These are phyloP conservation scores for Megalopta genalis DNA, from an alignment of 1,140 invertebrate species.

Conservation along the genomic window DNA sequence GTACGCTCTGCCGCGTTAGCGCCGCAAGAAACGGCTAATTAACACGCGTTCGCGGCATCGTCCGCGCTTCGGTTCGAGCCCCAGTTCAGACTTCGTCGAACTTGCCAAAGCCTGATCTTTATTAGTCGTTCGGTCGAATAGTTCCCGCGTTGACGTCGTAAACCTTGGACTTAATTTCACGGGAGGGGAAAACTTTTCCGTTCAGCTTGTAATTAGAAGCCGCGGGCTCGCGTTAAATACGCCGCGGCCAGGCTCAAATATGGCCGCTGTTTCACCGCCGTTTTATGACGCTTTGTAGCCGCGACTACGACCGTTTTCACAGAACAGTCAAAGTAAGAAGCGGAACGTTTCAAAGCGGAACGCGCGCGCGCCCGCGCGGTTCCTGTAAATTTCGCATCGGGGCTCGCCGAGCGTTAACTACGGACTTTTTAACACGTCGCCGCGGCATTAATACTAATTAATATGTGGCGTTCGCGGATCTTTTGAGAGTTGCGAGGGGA, in stretches of 20 bases:
- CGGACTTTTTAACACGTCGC: no score
- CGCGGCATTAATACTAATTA: no score
- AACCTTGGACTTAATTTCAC: slow-evolving; percentile 41
- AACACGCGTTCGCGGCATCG: background rate
- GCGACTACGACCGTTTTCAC: no score
- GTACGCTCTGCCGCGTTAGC: no score
- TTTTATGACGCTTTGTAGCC: background rate
- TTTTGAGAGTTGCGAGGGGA: no score
- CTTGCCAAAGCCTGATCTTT: slow-evolving; percentile 14
- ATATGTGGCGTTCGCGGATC: no score
- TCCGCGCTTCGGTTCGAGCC: background rate
- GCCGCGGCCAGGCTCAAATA: background rate
- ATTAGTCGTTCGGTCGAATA: slow-evolving; percentile 24
- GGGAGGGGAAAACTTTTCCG: slow-evolving; percentile 23
- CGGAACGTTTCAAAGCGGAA: no score
- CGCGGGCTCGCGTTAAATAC: slow-evolving; percentile 13
- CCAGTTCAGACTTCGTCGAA: background rate
- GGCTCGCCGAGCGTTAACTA: no score
- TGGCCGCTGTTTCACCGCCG: background rate
- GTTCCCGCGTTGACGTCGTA: slow-evolving; percentile 24
- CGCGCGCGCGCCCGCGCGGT: no score
- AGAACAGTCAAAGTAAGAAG: no score
- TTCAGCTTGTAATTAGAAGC: slow-evolving; percentile 34
- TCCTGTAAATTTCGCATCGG: no score
- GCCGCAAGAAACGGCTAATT: background rate